Evolutionary conservation across 2,888 invertebrate genomes (phyloP), one percentile per base, ranked within the genome.

Genomic region (Andrena dorsata): DNA sequence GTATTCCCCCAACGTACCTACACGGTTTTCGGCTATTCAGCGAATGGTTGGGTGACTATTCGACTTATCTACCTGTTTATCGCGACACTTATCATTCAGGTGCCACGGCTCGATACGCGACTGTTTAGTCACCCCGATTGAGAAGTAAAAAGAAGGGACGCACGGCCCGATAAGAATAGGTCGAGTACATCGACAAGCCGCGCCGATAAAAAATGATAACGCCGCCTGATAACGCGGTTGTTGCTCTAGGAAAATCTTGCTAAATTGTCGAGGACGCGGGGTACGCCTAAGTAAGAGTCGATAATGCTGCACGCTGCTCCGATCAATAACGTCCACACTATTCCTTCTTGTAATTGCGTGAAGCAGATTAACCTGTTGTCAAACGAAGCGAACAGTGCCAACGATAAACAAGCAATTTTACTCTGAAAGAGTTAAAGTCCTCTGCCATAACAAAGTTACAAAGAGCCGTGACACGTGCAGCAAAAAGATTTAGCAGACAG

Each of bases 61-160:
- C 51, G 72, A 23, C 76, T 80, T 82, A 85, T 85, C 82, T 60
- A 26, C 35, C 23, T 6, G 69, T 75, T 85, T 84, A 85, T 85
- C 85, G 58, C 23, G 65, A 49, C 56, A 51, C 71, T 85, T 86
- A 86, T 86, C 85, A 26, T 77, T 82, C 85, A 76, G 83, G 85
- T 85, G 85, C 77, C 71, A 58, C 16, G 41, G 53, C 64, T 68
- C 64, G 85, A 80, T 83, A 85, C 49, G 63, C 30, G 49, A 41
- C 35, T 73, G 80, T 86, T 85, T 86, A 86, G 85, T 86, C 85
- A 86, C 69, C 71, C 32, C 56, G 70, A 78, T 76, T 69, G 58
- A 63, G 32, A 49, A 61, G 28, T 30, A 56, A 64, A 71, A 75
- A 74, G 75, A 75, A 76, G 82, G 80, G 80, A 80, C 66, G 66